Evolutionary conservation across 2,888 invertebrate genomes (phyloP), one percentile per base, ranked within the genome.

Genomic region (Brassicogethes aeneus): DNA sequence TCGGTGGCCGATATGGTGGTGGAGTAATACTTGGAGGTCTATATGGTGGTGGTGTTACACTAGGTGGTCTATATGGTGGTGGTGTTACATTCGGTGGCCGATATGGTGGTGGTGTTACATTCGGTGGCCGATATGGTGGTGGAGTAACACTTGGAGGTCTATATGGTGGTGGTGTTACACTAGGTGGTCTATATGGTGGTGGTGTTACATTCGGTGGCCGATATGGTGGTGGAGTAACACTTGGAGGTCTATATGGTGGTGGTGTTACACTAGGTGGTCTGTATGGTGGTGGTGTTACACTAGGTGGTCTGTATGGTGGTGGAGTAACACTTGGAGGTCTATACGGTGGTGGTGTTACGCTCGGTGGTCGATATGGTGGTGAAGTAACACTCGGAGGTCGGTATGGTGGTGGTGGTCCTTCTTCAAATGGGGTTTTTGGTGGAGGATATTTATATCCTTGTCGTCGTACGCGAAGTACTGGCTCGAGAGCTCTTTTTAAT

Each of bases 231-330:
- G 38, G 38, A 7, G 16, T 36, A 15, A n/a, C n/a, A n/a, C 17
- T 36, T 7, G 41, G 41, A 17, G 35, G 40, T 40, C 30, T 40
- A 32, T 36, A 36, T 16, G 41, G 41, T 36, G 38, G 38, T 13
- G 34, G 31, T 32, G 30, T 14, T 7, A 7, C 5, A n/a, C n/a
- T n/a, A n/a, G n/a, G n/a, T n/a, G n/a, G n/a, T n/a, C n/a, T n/a
- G n/a, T n/a, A n/a, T n/a, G n/a, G n/a, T n/a, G n/a, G n/a, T n/a
- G n/a, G n/a, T n/a, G n/a, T n/a, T n/a, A n/a, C n/a, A n/a, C n/a
- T n/a, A n/a, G n/a, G n/a, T n/a, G n/a, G 41, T 32, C 10, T 16
- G 12, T 30, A 23, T 15, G 36, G 16, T 8, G 41, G 31, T 31
- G 29, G 36, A 13, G 33, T 34, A 35, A 29, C 2, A 23, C 15